Evolutionary conservation across 2,797 vertebrate genomes (phyloP), one percentile per base, ranked within the genome.

Genomic region (Mareca penelope): DNA sequence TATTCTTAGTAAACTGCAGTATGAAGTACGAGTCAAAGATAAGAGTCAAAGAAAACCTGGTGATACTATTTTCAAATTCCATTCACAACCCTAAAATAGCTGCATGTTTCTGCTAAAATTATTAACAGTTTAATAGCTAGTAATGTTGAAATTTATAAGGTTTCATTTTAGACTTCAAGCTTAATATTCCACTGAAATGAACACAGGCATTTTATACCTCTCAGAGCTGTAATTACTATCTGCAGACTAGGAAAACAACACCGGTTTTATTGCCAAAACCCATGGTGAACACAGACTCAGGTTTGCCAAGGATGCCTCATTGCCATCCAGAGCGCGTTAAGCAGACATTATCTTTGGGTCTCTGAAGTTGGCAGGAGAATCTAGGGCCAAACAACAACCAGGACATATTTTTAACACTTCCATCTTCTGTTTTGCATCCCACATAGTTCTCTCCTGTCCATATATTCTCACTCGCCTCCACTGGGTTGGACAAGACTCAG

Each of bases 31-130:
- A 94, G 44, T 24, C 2, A 23, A 73, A 67, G 50, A 52, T 68
- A 72, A 71, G 19, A 94, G 37, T 24, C 2, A 21, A 77, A 67
- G 53, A 64, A 88, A 85, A 75, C 3, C 13, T 75, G 50, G 17
- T 55, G 50, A 82, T 39, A 33, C 16, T 3, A 1, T 60, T 89
- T 39, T 60, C 82, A 88, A 78, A 83, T 85, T 87, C 48, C 39
- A 37, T 80, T 82, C 63, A 80, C 22, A 53, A 15, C n/a, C 64
- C 37, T 2, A 1, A 87, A 90, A 82, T 57, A 93, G 8, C 56
- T 50, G 40, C 24, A 73, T n/a, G 40, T 56, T 86, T 85, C 85
- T 93, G 80, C 71, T 89, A 94, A 93, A 84, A 93, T 93, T 82
- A 77, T 90, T 91, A 90, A 46, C 39, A 50, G 12, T 39, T 17